phyloP scores from a whole-genome alignment of 30 jellyfish, hydroid and myxozoan species.

The Rhopilema esculentum region DNA sequence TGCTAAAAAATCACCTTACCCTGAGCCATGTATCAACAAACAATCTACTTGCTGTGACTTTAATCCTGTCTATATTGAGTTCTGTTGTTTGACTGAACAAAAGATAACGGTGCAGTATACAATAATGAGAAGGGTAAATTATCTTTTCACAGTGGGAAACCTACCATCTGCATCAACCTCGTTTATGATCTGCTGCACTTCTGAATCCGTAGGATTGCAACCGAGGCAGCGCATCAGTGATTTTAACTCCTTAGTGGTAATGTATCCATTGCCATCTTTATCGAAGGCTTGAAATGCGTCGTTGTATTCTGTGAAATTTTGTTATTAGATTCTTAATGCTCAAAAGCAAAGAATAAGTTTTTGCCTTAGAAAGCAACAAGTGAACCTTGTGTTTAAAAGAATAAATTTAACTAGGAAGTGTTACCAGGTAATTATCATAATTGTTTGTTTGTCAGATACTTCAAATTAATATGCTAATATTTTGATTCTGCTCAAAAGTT shows the following conservation, averaged over 20 bases:
- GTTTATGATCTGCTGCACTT: slow-evolving; percentile 86
- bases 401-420: too few relatives aligned
- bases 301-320: slow-evolving; percentile 73
- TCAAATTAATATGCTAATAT: too few relatives aligned
- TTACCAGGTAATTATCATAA: too few relatives aligned
- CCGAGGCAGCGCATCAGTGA: slow-evolving; percentile 94
- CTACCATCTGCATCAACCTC: slow-evolving; percentile 97
- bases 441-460: too few relatives aligned
- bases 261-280: slow-evolving; percentile 91
- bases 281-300: slow-evolving; percentile 96
- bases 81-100: too few relatives aligned
- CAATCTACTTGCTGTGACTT: too few relatives aligned
- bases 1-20: too few relatives aligned
- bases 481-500: too few relatives aligned
- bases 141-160: neutral
- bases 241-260: slow-evolving; percentile 89
- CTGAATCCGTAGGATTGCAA: slow-evolving; percentile 93
- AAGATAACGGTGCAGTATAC: neutral
- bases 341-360: neutral
- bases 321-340: neutral
- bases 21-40: too few relatives aligned
- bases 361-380: neutral
- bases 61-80: too few relatives aligned
- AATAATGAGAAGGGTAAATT: neutral
- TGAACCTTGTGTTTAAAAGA: too few relatives aligned